Evolutionary conservation across 1,140 invertebrate species (phyloP), one percentile per base, ranked within the genome.

Genomic region (Colletes latitarsis): DNA sequence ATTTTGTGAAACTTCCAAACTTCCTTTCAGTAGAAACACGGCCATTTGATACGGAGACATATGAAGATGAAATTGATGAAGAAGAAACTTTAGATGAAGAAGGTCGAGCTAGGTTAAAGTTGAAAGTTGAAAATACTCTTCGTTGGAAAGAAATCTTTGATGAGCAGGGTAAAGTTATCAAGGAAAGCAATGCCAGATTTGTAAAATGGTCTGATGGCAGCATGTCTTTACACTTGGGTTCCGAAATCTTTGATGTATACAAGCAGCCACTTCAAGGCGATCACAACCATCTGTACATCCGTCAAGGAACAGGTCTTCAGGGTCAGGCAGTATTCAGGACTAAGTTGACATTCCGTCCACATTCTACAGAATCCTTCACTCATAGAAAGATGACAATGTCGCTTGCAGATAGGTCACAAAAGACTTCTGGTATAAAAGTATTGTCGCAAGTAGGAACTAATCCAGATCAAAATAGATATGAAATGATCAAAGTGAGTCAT

Each of bases 61-160:
- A 99, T 92, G 99, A 99, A 94, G 99, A 99, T 94, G 99, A 99
- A 94, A 98, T 99, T 85, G 99, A 99, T 90, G 99, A 99, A 89
- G 98, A 99, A 92, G 98, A 99, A 94, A 98, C 98, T 0, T 94
- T 99, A 68, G 98, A 99, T 92, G 99, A 99, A 91, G 99, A 99
- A 95, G 99, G 99, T 88, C 94, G 98, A 81, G 97, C 97, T n/a
- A 96, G 96, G 73, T 92, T 98, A 52, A 98, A 98, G 93, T 92
- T 98, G 15, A 98, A 98, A 94, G 98, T 99, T 9, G 99, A 99
- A 94, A 99, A 99, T 91, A 99, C 98, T 0, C 98, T 99, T 62
- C 94, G 99, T 63, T 99, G 99, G 99, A 94, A 98, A n/a, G 97
- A 97, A 41, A 94, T 93, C 4, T 96, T 98, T 90, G 96, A 97